Conservation (phyloP, 2,888 invertebrate genomes). For the Tachina fera region DNA sequence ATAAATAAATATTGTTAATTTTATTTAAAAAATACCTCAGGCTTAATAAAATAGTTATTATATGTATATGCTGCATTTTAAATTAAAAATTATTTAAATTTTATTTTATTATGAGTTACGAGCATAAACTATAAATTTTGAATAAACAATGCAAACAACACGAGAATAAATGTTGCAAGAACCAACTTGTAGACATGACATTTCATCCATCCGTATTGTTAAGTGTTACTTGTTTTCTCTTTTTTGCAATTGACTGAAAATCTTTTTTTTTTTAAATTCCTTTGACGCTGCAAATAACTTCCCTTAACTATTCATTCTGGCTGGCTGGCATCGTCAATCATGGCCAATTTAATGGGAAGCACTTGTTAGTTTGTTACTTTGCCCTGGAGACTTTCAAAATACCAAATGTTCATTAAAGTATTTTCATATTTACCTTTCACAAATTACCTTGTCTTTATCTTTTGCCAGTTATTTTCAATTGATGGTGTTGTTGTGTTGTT, state of each 20-base stretch:
- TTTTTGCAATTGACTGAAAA: conserved; percentile 19
- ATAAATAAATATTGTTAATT: too few species aligned
- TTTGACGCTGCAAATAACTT: conserved; percentile 14
- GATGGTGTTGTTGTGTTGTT: background rate
- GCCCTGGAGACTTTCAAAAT: conserved; percentile 63
- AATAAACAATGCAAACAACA: too few species aligned
- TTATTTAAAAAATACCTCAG: too few species aligned
- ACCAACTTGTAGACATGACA: conserved; percentile 9
- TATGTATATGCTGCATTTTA: too few species aligned
- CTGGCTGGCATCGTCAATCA: conserved; percentile 33
- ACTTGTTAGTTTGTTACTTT: conserved; percentile 45
- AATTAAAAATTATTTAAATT: too few species aligned
- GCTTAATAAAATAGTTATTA: too few species aligned
- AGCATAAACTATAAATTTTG: too few species aligned
- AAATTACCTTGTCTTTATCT: conserved; percentile 54
- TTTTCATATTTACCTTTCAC: conserved; percentile 64
- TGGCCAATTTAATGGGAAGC: conserved; percentile 38
- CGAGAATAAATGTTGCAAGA: background rate
- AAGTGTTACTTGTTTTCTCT: background rate
- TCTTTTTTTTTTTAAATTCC: conserved; percentile 33
- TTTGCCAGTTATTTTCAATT: background rate
- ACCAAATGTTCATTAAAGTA: conserved; percentile 58
- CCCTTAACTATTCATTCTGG: conserved; percentile 2
- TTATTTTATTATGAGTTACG: too few species aligned
- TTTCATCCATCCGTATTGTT: background rate